Base-by-base conservation (phyloP, 2,797 vertebrate genomes). In the Lerista edwardsae region DNA sequence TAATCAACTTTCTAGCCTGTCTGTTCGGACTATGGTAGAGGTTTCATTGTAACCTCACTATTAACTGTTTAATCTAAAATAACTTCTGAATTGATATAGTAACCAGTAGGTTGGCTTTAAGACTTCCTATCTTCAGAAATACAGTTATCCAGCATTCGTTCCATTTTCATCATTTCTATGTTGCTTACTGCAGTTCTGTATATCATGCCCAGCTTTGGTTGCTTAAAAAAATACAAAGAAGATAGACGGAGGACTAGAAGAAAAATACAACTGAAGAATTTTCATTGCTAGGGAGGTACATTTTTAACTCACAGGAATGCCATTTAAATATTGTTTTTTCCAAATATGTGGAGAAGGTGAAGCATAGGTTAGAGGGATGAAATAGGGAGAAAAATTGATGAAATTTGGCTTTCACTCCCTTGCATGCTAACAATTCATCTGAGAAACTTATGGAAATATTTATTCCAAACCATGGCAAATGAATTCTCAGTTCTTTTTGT, bases 381-480 rank as follows among this genome's bases (percentile, higher is more conserved):
- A 25, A 34, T 31, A 39, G 80, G 72, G 62, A 41, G 55, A 88
- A 81, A 80, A 79, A 91, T 44, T 90, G 89, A 93, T 86, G 75
- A 89, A 68, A 31, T 39, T 75, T 92, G 78, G 78, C 72, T 84
- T 83, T 90, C 36, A 79, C 75, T 90, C 69, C 75, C 61, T 80
- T 75, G 75, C 64, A 78, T 57, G 80, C 84, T 91, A 88, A 82
- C 36, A 91, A 64, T 51, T 91, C 75, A 79, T 87, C 68, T 89
- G 73, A 86, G 68, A 93, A 94, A 93, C 77, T 19, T 84, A 59
- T 81, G 91, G 65, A 83, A 83, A 51, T 79, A 84, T 71, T 90
- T 92, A 87, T 78, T 87, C 90, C 84, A 80, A 84, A 85, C 79
- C 84, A 87, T 86, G 88, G 79, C 85, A 92, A 79, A 82, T 67